These are phyloP conservation scores for Oxytorus armatus DNA, from an alignment of 2,888 invertebrate species.

Conservation along the genomic window DNA sequence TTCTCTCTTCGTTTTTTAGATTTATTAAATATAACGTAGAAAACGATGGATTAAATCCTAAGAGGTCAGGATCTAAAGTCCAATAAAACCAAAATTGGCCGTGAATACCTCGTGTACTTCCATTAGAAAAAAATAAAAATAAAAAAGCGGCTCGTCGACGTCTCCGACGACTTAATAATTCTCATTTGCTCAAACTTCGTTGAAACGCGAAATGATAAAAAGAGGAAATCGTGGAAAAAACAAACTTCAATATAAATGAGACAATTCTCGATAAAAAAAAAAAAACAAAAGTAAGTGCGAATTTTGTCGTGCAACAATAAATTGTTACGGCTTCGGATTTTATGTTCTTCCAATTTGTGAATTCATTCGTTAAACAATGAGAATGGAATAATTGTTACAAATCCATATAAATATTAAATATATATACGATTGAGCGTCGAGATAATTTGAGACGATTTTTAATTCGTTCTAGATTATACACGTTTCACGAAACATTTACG, in stretches of 20 bases:
- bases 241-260: neutral
- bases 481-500: no score
- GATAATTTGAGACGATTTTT: slow-evolving; percentile 10
- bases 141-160: neutral
- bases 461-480: no score
- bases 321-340: slow-evolving; percentile 37
- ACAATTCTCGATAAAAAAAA: slow-evolving; percentile 6
- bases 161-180: slow-evolving; percentile 15
- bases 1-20: no score
- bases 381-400: slow-evolving; percentile 27
- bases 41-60: no score
- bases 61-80: no score
- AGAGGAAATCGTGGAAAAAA: neutral
- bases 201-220: slow-evolving; percentile 26
- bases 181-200: slow-evolving; percentile 42
- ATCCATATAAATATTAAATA: slow-evolving; percentile 16
- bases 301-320: slow-evolving; percentile 21
- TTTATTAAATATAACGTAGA: no score
- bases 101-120: neutral
- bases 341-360: slow-evolving; percentile 27
- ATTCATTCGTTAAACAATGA: slow-evolving; percentile 20
- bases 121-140: neutral
- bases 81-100: no score
- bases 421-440: neutral
- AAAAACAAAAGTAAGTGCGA: neutral